Evolutionary conservation across 2,888 invertebrate genomes (phyloP).

Genomic region (Allygus modestus): DNA sequence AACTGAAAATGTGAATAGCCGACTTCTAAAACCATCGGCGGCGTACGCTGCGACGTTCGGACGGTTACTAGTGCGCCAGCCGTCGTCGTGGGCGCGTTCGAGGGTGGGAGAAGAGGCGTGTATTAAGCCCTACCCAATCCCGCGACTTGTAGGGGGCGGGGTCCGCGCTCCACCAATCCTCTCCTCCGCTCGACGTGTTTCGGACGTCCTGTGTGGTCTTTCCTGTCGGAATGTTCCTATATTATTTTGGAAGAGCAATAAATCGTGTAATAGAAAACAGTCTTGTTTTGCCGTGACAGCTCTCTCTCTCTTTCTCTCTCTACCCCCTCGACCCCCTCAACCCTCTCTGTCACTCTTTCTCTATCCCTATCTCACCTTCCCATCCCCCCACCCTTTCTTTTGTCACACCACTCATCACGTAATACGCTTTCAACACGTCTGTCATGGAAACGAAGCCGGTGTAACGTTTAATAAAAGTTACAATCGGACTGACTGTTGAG

Average conservation of each 20-base stretch:
- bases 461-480: conserved; percentile 55
- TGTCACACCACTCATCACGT: conserved; percentile 53
- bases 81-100: conserved; percentile 18
- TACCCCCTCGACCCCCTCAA: background rate
- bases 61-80: conserved; percentile 61
- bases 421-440: conserved; percentile 58
- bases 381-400: conserved; percentile 3
- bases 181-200: conserved; percentile 46
- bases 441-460: conserved; percentile 43
- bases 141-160: conserved; percentile 47
- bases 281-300: conserved; percentile 63
- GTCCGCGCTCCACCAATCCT: conserved; percentile 50
- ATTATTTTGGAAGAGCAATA: conserved; percentile 62
- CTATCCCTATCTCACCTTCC: conserved; percentile 49
- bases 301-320: conserved; percentile 55
- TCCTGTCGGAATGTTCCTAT: conserved; percentile 63
- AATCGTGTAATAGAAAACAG: conserved; percentile 63
- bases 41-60: conserved; percentile 47
- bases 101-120: conserved; percentile 53
- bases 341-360: conserved; percentile 45
- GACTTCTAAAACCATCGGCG: background rate
- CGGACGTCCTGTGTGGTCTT: conserved; percentile 62
- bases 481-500: conserved; percentile 35
- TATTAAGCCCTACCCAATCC: conserved; percentile 25
- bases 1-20: conserved; percentile 52